These are phyloP conservation scores for Linyphia triangularis DNA, from an alignment of 2,888 invertebrate species.

Conservation along the genomic window DNA sequence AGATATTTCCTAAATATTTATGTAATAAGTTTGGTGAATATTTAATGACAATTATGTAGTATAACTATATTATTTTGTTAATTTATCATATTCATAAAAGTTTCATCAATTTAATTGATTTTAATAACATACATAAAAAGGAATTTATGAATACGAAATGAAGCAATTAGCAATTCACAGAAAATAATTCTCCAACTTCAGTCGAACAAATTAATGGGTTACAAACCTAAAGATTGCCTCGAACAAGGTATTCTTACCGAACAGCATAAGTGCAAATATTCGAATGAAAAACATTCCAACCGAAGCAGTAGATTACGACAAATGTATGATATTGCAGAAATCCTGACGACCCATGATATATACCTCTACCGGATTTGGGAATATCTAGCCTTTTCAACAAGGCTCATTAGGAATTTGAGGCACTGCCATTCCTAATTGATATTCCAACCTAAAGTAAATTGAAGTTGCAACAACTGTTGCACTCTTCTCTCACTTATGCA, in stretches of 20 bases:
- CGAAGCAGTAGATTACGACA: not conserved
- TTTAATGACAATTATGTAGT: no score
- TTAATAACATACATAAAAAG: conserved; percentile 7
- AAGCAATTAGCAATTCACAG: conserved; percentile 49
- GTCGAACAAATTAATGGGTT: conserved; percentile 44
- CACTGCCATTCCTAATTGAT: conserved; percentile 63
- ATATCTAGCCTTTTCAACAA: conserved; percentile 60
- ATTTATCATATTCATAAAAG: not conserved
- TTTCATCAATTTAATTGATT: conserved; percentile 55
- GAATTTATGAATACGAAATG: conserved; percentile 61
- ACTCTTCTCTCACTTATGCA: conserved; percentile 58
- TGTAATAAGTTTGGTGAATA: no score
- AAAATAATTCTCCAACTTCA: conserved; percentile 15
- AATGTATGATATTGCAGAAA: conserved; percentile 58
- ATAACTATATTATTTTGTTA: no score
- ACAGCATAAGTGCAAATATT: conserved; percentile 52
- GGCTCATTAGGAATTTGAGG: conserved; percentile 69
- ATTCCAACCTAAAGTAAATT: conserved; percentile 70
- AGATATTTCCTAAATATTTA: no score
- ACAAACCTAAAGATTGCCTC: conserved; percentile 17
- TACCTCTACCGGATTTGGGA: conserved; percentile 47
- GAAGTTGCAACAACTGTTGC: conserved; percentile 67
- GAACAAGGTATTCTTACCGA: not conserved
- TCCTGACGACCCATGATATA: conserved; percentile 24
- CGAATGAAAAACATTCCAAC: conserved; percentile 20